Evolutionary conservation across 2,888 invertebrate genomes (phyloP), one percentile per base, ranked within the genome.

Genomic region (Protonemura montana): DNA sequence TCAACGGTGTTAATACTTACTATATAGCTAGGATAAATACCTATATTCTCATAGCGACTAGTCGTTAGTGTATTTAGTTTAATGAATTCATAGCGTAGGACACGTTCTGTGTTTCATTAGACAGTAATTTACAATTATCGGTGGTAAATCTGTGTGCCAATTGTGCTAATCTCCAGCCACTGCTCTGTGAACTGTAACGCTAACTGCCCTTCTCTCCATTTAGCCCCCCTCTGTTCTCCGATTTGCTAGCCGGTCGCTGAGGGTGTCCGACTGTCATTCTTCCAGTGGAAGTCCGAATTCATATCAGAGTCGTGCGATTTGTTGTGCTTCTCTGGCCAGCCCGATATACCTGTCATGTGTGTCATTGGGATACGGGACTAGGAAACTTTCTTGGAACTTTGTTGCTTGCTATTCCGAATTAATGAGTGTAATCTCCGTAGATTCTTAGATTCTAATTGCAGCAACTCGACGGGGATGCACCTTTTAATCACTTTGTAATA

Each of bases 21-120:
- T 83, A 26, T 26, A 83, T 76, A 84, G 41, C 76, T 85, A 85
- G 85, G 26, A 7, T 27, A 77, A 86, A 35, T 35, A 41, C 78
- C 59, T 59, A 59, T 35, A 35, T 35, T 35, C 59, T 59, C 80
- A 81, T 85, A 87, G 87, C 86, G 86, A 85, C 76, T 86, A 83
- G 81, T 81, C 27, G 26, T 86, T 87, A 87, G 87, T 87, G 87
- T 78, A 87, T 87, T 86, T 87, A 87, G 87, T 85, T 59, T 28
- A 78, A 78, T 78, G 78, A 78, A 82, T 35, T 41, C 26, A 84
- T 84, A 84, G 84, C 27, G 84, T 84, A 84, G 84, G 28, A 28
- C 59, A 84, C 59, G 29, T 25, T 84, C 59, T 29, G 81, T 81
- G 81, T 81, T 81, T 29, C 84, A 29, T 84, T 84, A 84, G 84